Percentiles rank a stretch among this genome's conserved stretches.
Evolutionary conservation across 2,797 vertebrate genomes (phyloP).

Genomic region (Eidolon dupreanum): DNA sequence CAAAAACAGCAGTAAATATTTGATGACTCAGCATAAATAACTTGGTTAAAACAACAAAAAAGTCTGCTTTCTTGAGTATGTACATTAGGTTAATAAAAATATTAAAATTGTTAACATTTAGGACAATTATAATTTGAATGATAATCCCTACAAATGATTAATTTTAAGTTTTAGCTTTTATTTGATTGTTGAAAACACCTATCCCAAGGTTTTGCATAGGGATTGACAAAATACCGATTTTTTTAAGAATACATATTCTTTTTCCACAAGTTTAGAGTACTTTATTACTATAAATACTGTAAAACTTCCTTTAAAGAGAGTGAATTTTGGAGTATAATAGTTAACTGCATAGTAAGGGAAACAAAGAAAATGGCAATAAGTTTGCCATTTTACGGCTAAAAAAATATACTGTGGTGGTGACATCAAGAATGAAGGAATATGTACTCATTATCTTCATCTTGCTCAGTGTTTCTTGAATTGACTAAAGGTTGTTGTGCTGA

Average conservation of each 20-base stretch:
- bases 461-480: background rate
- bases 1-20: conserved; percentile 79
- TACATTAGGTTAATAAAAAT: background rate
- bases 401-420: background rate
- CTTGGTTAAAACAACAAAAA: background rate
- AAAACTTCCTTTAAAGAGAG: background rate
- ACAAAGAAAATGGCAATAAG: background rate
- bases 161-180: background rate
- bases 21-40: conserved; percentile 71
- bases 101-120: background rate
- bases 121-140: background rate
- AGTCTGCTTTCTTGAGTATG: background rate
- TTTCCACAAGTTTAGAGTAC: background rate
- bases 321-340: background rate
- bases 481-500: background rate
- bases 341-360: background rate
- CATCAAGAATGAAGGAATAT: background rate
- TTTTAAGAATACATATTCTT: background rate
- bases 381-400: background rate
- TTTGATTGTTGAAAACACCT: background rate
- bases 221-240: background rate
- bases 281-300: background rate
- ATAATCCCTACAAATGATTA: background rate
- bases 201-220: background rate
- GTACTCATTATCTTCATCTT: background rate